phyloP scores from a whole-genome alignment of 2,797 vertebrate genomes.

The Alexandromys oeconomus region DNA sequence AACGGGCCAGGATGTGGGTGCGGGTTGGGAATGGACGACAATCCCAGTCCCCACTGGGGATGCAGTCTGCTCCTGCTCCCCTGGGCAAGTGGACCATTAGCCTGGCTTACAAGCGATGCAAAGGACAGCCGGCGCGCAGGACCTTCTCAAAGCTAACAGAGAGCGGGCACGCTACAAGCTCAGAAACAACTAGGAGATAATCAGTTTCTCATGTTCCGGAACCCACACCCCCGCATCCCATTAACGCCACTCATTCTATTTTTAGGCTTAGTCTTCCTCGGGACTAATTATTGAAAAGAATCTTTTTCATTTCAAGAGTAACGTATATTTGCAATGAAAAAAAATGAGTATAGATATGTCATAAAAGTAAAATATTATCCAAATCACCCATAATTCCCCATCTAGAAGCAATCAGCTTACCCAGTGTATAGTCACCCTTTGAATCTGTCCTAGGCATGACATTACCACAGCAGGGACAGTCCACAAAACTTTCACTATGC shows the following conservation, averaged over 20 bases:
- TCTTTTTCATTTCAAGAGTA: constrained; percentile 66
- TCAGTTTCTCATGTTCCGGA: constrained; percentile 44
- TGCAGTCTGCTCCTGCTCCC: neutral
- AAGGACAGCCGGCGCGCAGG: too few species aligned
- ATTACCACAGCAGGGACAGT: neutral
- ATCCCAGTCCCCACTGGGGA: neutral
- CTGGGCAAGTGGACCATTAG: neutral
- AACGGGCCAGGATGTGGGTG: neutral
- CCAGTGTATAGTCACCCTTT: neutral
- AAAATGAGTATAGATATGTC: constrained; percentile 53
- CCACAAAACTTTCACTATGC: constrained; percentile 42
- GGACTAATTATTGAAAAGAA: constrained; percentile 40
- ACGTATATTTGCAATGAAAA: neutral
- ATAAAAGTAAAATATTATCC: constrained; percentile 48
- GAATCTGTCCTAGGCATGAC: constrained; percentile 1
- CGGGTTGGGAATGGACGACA: neutral
- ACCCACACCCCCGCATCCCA: neutral
- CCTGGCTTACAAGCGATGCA: neutral
- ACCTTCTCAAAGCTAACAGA: neutral
- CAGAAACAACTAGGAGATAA: constrained; percentile 11
- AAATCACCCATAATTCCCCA: constrained; percentile 42
- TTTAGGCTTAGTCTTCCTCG: constrained; percentile 50
- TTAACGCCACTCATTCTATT: constrained; percentile 44
- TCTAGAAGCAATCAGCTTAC: constrained; percentile 9
- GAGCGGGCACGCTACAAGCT: neutral